Evolutionary conservation across 2,113 vertebrate species (phyloP).

Genomic region (Phylloscopus trochilus): DNA sequence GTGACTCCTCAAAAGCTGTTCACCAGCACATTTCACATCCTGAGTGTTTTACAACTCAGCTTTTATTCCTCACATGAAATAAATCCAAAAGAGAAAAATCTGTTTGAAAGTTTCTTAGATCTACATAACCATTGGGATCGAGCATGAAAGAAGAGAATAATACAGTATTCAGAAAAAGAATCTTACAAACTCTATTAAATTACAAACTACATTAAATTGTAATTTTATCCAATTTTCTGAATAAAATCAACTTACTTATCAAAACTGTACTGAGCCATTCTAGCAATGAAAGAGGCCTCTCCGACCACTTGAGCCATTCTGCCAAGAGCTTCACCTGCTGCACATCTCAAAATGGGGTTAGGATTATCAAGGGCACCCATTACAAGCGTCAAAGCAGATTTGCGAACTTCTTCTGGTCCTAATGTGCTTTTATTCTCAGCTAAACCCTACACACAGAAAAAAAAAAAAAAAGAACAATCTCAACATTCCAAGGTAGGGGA

Average conservation of each 20-base stretch:
- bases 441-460: conserved; percentile 81
- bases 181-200: not conserved
- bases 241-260: conserved; percentile 86
- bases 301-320: conserved; percentile 99
- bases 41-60: not conserved
- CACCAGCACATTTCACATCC: not conserved
- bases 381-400: conserved; percentile 93
- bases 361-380: conserved; percentile 98
- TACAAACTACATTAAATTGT: not conserved
- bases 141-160: not conserved
- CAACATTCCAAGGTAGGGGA: not conserved
- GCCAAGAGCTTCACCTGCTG: conserved; percentile 95
- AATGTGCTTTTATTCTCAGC: conserved; percentile 98
- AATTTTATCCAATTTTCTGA: not conserved
- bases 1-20: not conserved
- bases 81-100: not conserved
- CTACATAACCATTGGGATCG: not conserved
- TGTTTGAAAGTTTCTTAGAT: not conserved
- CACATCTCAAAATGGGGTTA: conserved; percentile 95
- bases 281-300: conserved; percentile 95
- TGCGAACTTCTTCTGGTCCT: conserved; percentile 96
- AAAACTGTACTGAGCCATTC: conserved; percentile 98
- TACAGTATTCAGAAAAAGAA: not conserved
- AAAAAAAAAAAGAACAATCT: not conserved
- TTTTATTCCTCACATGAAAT: not conserved